Evolutionary conservation across 2,888 invertebrate genomes (phyloP).

Genomic region (Rhingia rostrata): DNA sequence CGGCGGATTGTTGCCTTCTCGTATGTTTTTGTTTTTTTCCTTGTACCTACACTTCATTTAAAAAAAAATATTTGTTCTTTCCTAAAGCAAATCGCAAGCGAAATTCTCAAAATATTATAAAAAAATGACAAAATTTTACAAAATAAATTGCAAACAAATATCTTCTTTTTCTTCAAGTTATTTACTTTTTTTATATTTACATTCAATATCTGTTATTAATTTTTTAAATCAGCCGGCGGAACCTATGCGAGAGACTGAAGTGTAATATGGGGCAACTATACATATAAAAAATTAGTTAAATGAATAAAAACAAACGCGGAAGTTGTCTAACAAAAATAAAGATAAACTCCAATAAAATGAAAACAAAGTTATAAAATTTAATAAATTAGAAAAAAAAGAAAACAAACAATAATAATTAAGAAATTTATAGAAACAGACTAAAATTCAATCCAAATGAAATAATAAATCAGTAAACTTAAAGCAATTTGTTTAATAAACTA

Average conservation of each 20-base stretch:
- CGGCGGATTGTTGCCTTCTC: no score
- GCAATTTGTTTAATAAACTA: conserved; percentile 50
- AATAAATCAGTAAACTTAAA: conserved; percentile 56
- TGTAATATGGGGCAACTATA: conserved; percentile 83
- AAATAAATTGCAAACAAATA: conserved; percentile 20
- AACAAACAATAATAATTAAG: conserved; percentile 30
- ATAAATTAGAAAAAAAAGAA: conserved; percentile 47
- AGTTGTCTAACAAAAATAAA: conserved; percentile 47
- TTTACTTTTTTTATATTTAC: conserved; percentile 76
- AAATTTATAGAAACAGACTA: conserved; percentile 61
- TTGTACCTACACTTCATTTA: background rate
- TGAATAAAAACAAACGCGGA: conserved; percentile 53
- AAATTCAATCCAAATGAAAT: conserved; percentile 57
- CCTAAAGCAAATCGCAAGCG: background rate
- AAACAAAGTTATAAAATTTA: conserved; percentile 44
- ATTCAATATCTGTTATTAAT: conserved; percentile 81
- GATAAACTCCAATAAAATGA: conserved; percentile 31
- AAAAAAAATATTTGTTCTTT: background rate
- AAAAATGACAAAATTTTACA: conserved; percentile 31
- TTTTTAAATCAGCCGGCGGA: conserved; percentile 87
- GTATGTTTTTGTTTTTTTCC: no score
- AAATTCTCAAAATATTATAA: conserved; percentile 21
- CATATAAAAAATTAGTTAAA: conserved; percentile 54
- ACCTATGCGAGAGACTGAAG: conserved; percentile 90
- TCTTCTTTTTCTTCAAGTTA: conserved; percentile 76